Conservation (phyloP, 2,797 vertebrate species). For the Gallinago nigripennis region DNA sequence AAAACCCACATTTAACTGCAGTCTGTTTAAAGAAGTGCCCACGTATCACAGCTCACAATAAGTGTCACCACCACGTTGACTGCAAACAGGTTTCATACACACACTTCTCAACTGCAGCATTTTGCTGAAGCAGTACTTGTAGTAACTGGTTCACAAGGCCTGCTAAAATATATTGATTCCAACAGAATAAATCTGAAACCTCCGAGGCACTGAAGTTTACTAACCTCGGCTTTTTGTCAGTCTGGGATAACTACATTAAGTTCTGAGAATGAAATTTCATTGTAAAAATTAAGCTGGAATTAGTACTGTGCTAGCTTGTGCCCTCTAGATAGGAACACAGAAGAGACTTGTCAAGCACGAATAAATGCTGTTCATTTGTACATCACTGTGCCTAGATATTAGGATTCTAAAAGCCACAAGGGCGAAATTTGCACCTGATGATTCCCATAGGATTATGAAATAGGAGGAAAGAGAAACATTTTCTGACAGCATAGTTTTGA, state of each 20-base stretch:
- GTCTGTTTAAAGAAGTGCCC: not conserved
- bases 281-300: not conserved
- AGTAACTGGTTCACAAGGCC: not conserved
- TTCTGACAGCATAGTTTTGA: not conserved
- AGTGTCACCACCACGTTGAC: not conserved
- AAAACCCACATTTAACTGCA: not conserved
- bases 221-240: not conserved
- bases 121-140: not conserved
- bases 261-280: not conserved
- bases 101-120: not conserved
- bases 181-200: not conserved
- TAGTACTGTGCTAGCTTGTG: not conserved
- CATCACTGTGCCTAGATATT: not conserved
- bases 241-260: not conserved
- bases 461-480: not conserved
- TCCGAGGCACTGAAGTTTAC: not conserved
- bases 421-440: not conserved
- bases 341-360: not conserved
- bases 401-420: not conserved
- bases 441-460: not conserved
- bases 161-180: not conserved
- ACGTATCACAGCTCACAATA: not conserved
- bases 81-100: not conserved
- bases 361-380: not conserved
- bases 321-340: not conserved